Conservation (phyloP, 2,888 invertebrate species). For the Stenoptilia bipunctidactyla region DNA sequence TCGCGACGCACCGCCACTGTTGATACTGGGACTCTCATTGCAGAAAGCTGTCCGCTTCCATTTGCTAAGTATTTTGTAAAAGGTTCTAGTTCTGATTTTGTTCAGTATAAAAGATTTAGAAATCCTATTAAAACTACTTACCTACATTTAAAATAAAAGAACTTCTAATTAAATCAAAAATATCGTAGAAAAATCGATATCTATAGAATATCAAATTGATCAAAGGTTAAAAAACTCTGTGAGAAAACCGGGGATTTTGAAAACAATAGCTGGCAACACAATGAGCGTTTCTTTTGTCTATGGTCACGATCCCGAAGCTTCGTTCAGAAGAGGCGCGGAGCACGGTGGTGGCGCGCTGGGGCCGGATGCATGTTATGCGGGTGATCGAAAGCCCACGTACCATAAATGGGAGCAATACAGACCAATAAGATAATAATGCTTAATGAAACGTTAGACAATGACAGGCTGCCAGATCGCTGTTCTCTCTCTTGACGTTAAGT, state of each 20-base stretch:
- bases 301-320: conserved; percentile 11
- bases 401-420: conserved; percentile 13
- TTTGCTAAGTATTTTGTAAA: background rate
- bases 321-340: background rate
- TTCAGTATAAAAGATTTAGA: no score
- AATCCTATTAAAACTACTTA: no score
- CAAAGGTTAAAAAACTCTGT: background rate
- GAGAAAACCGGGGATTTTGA: background rate
- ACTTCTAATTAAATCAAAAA: background rate
- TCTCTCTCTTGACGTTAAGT: conserved; percentile 20
- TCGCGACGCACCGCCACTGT: conserved; percentile 45
- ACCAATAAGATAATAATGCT: conserved; percentile 18
- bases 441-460: conserved; percentile 39
- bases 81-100: no score
- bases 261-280: background rate
- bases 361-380: no score
- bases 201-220: background rate
- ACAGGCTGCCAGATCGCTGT: conserved; percentile 31
- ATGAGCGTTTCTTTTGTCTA: conserved; percentile 12
- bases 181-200: background rate
- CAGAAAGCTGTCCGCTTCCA: conserved; percentile 26
- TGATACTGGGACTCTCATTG: conserved; percentile 34
- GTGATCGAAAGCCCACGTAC: conserved; percentile 18
- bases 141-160: background rate
- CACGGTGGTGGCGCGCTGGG: no score